Evolutionary conservation across 1,140 invertebrate genomes (phyloP).

Genomic region (Centruroides sculpturatus): DNA sequence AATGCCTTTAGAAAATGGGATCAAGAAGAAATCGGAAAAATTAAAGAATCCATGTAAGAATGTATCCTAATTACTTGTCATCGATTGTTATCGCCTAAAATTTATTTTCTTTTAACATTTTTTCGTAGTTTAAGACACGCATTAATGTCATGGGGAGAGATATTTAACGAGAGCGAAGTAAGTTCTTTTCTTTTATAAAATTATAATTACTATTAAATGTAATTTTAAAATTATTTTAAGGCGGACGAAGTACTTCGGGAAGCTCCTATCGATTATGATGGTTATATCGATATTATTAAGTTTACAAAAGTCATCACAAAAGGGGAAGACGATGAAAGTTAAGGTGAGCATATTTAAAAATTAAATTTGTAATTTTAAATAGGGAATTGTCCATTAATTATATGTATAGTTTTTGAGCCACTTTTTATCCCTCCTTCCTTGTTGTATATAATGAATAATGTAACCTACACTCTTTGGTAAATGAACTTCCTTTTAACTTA

Average conservation of each 20-base stretch:
- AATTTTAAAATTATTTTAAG: not conserved
- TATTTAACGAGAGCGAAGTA: constrained; percentile 15
- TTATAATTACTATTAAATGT: not conserved
- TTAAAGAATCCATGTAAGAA: constrained; percentile 34
- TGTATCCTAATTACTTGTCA: not conserved
- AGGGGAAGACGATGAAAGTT: constrained; percentile 14
- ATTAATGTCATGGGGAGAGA: constrained; percentile 12
- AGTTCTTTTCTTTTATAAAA: not conserved
- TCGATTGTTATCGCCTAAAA: too few species aligned
- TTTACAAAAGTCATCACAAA: constrained; percentile 13
- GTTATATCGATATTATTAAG: constrained; percentile 19
- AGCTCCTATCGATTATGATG: constrained; percentile 19
- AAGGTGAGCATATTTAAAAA: not conserved
- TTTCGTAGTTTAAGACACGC: constrained; percentile 14
- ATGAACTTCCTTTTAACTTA: too few species aligned
- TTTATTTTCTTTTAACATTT: not conserved
- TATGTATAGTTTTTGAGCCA: too few species aligned
- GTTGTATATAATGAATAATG: too few species aligned
- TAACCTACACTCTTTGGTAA: too few species aligned
- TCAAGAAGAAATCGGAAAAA: constrained; percentile 36
- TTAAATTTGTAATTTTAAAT: too few species aligned
- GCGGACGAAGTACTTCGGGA: constrained; percentile 17
- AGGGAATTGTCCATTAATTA: too few species aligned
- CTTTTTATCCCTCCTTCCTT: too few species aligned
- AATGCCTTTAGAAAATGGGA: constrained; percentile 46